Evolutionary conservation across 2,888 invertebrate genomes (phyloP).

Genomic region (Carpatolechia fugitivella): DNA sequence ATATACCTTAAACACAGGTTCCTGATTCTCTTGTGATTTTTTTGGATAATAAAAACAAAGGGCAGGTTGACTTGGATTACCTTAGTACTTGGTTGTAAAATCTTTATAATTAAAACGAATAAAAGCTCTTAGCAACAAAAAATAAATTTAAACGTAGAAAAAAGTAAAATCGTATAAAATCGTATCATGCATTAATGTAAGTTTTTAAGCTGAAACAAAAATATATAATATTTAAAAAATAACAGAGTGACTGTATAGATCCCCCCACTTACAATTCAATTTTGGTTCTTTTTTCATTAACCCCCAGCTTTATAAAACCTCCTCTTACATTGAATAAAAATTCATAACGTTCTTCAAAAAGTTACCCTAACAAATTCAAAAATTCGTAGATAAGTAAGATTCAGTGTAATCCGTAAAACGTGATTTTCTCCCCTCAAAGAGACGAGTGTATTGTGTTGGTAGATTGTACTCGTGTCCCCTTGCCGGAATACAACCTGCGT

Average conservation of each 20-base stretch:
- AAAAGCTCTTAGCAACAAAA: too few species aligned
- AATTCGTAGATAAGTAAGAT: slow-evolving; percentile 26
- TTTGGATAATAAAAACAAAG: too few species aligned
- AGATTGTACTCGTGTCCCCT: background rate
- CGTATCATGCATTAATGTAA: too few species aligned
- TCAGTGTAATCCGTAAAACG: slow-evolving; percentile 36
- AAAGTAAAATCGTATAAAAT: too few species aligned
- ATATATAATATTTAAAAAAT: too few species aligned
- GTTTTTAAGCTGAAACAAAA: too few species aligned
- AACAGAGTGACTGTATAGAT: too few species aligned
- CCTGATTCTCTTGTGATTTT: too few species aligned
- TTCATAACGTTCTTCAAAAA: slow-evolving; percentile 12
- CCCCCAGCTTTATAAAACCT: background rate
- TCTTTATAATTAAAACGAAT: too few species aligned
- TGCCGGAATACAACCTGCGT: background rate
- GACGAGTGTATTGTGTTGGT: slow-evolving; percentile 17
- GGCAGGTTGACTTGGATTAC: too few species aligned
- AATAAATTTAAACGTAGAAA: too few species aligned
- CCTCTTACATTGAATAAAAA: slow-evolving; percentile 6
- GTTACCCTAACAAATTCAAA: slow-evolving; percentile 30
- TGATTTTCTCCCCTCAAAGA: slow-evolving; percentile 36
- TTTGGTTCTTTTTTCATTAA: background rate
- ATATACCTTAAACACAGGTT: background rate
- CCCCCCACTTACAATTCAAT: background rate
- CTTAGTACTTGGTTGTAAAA: too few species aligned